phyloP scores from a whole-genome alignment of 2,888 invertebrate species.

The Aphidius colemani region DNA sequence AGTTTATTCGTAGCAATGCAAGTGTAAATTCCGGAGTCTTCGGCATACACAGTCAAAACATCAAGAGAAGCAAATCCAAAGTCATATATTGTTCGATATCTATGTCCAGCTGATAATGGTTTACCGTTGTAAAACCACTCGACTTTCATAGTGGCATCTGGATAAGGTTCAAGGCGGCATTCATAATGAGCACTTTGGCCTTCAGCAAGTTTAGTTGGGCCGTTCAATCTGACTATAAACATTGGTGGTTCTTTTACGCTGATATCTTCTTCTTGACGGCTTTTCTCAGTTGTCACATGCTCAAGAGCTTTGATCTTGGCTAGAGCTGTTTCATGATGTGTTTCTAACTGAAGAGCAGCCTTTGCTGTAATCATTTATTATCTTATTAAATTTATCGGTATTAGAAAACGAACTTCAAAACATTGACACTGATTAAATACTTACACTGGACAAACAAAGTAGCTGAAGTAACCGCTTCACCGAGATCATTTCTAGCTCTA shows the following conservation, averaged over 20 bases:
- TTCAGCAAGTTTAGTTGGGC: slow-evolving; percentile 82
- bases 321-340: slow-evolving; percentile 86
- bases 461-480: slow-evolving; percentile 94
- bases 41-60: slow-evolving; percentile 89
- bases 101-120: slow-evolving; percentile 84
- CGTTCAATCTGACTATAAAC: slow-evolving; percentile 84
- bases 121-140: slow-evolving; percentile 95
- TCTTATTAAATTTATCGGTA: not conserved
- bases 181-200: slow-evolving; percentile 92
- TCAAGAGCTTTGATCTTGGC: slow-evolving; percentile 87
- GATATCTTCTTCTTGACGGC: slow-evolving; percentile 81
- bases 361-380: slow-evolving; percentile 69
- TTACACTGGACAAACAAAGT: slow-evolving; percentile 86
- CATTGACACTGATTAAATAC: slow-evolving; percentile 47
- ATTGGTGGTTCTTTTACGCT: slow-evolving; percentile 81
- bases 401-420: not conserved
- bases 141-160: slow-evolving; percentile 84
- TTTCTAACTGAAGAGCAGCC: slow-evolving; percentile 84
- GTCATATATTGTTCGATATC: slow-evolving; percentile 92
- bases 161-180: slow-evolving; percentile 90
- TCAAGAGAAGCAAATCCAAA: slow-evolving; percentile 97
- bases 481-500: slow-evolving; percentile 87
- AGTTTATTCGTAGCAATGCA: slow-evolving; percentile 85
- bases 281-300: slow-evolving; percentile 77
- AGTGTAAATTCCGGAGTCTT: slow-evolving; percentile 92